Evolutionary conservation across 2,888 invertebrate species (phyloP).

Genomic region (Halocaridina rubra): DNA sequence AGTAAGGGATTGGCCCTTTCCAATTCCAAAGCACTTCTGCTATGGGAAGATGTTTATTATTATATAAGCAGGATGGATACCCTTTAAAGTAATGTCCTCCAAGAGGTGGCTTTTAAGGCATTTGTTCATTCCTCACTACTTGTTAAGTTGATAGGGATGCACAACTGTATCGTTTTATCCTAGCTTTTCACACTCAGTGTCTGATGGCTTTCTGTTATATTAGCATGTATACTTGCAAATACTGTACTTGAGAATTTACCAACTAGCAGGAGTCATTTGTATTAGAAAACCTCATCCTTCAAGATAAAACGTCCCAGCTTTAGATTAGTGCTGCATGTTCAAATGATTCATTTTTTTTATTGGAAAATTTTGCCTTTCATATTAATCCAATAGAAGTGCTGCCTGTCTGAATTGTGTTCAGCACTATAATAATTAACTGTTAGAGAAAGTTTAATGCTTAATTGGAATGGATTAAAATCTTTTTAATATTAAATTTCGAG

Average conservation of each 20-base stretch:
- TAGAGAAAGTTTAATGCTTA: constrained; percentile 56
- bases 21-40: no score
- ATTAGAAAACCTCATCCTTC: not conserved
- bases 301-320: not conserved
- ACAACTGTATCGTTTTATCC: not conserved
- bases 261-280: not conserved
- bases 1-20: no score
- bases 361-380: constrained; percentile 39
- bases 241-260: not conserved
- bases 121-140: no score
- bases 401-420: constrained; percentile 35
- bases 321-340: constrained; percentile 30
- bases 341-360: constrained; percentile 17
- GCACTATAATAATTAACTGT: constrained; percentile 59
- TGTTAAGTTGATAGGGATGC: not conserved
- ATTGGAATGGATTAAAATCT: constrained; percentile 33
- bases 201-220: not conserved
- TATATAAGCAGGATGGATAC: no score
- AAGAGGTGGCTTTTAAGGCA: no score
- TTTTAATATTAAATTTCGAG: constrained; percentile 36
- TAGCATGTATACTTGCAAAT: not conserved
- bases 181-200: not conserved
- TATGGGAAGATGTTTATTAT: no score
- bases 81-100: no score
- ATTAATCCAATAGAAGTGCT: constrained; percentile 51